Percentiles rank a stretch among this genome's conserved stretches.
phyloP scores from a whole-genome alignment of 2,113 vertebrate genomes.

The Prinia subflava region DNA sequence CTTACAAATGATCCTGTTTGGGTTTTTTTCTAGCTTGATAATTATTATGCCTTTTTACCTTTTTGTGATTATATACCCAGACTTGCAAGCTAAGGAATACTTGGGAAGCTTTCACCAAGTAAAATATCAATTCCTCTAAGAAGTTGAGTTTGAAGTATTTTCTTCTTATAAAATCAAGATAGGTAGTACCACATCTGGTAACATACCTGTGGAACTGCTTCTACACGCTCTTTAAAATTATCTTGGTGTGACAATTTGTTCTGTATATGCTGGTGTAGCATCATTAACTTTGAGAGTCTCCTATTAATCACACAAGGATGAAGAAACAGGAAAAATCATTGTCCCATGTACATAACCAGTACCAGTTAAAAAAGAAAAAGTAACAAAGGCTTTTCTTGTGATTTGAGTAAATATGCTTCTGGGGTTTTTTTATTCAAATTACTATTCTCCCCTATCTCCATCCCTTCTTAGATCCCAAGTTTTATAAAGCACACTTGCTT shows the following conservation, averaged over 20 bases:
- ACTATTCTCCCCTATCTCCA: accelerated
- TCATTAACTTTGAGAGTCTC: neutral
- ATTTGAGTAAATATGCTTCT: neutral
- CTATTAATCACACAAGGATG: neutral
- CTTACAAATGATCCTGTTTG: neutral
- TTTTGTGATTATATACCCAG: neutral
- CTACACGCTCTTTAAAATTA: neutral
- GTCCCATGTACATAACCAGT: neutral
- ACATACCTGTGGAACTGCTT: neutral
- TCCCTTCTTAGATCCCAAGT: neutral
- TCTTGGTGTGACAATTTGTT: neutral
- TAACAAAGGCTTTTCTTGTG: neutral
- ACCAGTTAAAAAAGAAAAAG: neutral
- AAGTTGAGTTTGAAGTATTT: neutral
- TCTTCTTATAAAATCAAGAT: neutral
- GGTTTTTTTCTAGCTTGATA: neutral
- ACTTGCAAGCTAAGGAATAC: neutral
- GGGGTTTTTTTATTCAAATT: accelerated
- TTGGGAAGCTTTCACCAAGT: neutral
- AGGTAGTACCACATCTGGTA: neutral
- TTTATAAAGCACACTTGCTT: neutral
- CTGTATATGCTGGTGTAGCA: neutral
- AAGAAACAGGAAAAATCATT: neutral
- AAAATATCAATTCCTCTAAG: neutral
- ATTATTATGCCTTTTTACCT: neutral